These are phyloP conservation scores for Bostrychus sinensis DNA, from an alignment of 2,113 vertebrate genomes.

Conservation along the genomic window DNA sequence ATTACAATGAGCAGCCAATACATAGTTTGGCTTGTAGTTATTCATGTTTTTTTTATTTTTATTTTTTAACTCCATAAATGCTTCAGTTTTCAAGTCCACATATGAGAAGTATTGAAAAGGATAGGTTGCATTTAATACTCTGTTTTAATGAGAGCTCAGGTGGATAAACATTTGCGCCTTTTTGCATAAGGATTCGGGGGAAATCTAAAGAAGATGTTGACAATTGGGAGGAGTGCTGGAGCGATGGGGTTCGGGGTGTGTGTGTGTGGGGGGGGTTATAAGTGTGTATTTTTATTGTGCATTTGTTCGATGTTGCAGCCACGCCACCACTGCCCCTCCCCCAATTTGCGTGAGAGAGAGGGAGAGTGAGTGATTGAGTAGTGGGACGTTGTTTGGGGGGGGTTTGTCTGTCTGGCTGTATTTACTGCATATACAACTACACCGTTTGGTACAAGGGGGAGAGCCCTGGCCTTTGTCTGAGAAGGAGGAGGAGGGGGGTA, in stretches of 20 bases:
- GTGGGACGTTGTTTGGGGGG: background rate
- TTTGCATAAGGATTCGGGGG: constrained; percentile 21
- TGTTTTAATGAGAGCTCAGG: constrained; percentile 21
- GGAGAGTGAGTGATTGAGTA: constrained; percentile 57
- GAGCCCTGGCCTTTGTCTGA: constrained; percentile 69
- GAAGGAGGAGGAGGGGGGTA: constrained; percentile 30
- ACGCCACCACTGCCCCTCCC: constrained; percentile 56
- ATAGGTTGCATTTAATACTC: too few relatives aligned
- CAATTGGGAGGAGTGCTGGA: background rate
- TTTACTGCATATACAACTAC: constrained; percentile 59
- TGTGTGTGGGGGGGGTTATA: background rate
- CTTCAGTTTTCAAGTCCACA: too few relatives aligned
- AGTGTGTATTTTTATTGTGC: constrained; percentile 49
- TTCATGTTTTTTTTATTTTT: constrained; percentile 27
- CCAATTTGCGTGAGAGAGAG: constrained; percentile 58
- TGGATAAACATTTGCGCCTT: constrained; percentile 17
- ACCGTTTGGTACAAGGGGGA: constrained; percentile 35
- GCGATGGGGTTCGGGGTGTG: background rate
- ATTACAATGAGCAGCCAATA: too few relatives aligned
- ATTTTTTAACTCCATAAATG: too few relatives aligned
- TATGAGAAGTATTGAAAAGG: constrained; percentile 8
- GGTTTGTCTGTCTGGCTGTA: constrained; percentile 57
- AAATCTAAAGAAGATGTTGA: constrained; percentile 18
- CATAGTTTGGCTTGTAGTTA: background rate
- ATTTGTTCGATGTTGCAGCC: constrained; percentile 47